Evolutionary conservation across 2,797 vertebrate species (phyloP).

Genomic region (Pangasius krempfi): DNA sequence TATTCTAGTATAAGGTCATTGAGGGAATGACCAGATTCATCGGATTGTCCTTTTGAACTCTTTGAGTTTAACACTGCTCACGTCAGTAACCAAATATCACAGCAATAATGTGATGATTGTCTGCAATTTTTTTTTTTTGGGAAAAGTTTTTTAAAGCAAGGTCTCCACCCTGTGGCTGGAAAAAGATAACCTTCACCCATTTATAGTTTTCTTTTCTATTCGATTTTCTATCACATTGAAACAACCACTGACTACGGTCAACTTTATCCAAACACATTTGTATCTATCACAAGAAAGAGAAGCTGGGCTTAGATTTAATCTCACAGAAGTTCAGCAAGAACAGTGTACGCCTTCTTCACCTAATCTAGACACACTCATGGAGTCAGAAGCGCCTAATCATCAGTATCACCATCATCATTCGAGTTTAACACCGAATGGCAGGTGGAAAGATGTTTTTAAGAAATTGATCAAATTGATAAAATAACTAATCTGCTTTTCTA

Average conservation of each 20-base stretch:
- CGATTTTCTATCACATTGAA: background rate
- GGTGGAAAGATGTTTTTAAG: background rate
- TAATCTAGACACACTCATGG: background rate
- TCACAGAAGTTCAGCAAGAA: background rate
- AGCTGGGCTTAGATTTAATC: background rate
- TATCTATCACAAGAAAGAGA: background rate
- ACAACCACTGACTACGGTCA: background rate
- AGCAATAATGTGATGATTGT: constrained; percentile 3
- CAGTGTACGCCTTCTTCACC: background rate
- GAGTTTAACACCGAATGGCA: background rate
- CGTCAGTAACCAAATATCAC: constrained; percentile 31
- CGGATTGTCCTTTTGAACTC: background rate
- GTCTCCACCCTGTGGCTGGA: constrained; percentile 58
- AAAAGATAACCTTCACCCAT: constrained; percentile 4
- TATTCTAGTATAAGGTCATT: background rate
- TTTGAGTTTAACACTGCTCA: background rate
- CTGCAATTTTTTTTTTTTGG: background rate
- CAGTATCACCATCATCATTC: background rate
- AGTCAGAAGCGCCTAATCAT: background rate
- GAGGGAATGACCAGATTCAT: background rate
- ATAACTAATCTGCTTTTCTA: background rate
- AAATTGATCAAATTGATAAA: background rate
- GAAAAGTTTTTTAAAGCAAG: constrained; percentile 57
- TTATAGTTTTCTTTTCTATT: constrained; percentile 1
- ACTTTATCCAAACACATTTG: background rate